phyloP scores from a whole-genome alignment of 2,888 invertebrate species.

The Prenolepis imparis region DNA sequence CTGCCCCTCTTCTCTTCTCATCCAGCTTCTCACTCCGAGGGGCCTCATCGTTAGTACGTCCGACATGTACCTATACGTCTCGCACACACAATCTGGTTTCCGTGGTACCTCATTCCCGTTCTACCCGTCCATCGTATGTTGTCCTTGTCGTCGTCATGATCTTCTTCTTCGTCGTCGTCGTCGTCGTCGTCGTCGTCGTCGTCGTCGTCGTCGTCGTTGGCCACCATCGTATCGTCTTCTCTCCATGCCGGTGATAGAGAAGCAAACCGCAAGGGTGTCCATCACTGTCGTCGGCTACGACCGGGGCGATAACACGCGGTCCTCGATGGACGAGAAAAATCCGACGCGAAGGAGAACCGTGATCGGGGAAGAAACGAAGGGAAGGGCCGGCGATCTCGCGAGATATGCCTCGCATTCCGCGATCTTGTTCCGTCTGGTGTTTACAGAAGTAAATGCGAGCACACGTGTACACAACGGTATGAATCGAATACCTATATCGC shows the following conservation, averaged over 20 bases:
- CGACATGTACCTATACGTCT: constrained; percentile 80
- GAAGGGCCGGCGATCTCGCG: constrained; percentile 61
- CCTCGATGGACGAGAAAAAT: constrained; percentile 75
- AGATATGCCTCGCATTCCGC: constrained; percentile 80
- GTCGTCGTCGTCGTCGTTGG: constrained; percentile 67
- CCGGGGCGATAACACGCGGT: constrained; percentile 69
- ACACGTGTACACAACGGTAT: constrained; percentile 60
- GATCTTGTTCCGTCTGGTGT: constrained; percentile 81
- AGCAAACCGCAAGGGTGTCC: constrained; percentile 82
- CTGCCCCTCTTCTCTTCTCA: background rate
- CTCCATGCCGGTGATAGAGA: constrained; percentile 81
- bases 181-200: constrained; percentile 58
- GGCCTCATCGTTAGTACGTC: constrained; percentile 82
- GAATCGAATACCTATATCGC: constrained; percentile 33
- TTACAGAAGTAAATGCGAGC: constrained; percentile 74
- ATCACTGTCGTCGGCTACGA: constrained; percentile 82
- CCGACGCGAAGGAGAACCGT: constrained; percentile 40
- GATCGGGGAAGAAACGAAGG: constrained; percentile 16
- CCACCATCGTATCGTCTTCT: constrained; percentile 69
- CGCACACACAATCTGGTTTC: constrained; percentile 80
- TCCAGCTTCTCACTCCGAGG: constrained; percentile 47
- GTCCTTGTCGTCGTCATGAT: constrained; percentile 38
- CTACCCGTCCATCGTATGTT: constrained; percentile 41
- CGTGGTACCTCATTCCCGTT: constrained; percentile 73
- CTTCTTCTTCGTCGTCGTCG: too few relatives aligned